Evolutionary conservation across 2,113 vertebrate species (phyloP).

Genomic region (Dryoscopus gambensis): DNA sequence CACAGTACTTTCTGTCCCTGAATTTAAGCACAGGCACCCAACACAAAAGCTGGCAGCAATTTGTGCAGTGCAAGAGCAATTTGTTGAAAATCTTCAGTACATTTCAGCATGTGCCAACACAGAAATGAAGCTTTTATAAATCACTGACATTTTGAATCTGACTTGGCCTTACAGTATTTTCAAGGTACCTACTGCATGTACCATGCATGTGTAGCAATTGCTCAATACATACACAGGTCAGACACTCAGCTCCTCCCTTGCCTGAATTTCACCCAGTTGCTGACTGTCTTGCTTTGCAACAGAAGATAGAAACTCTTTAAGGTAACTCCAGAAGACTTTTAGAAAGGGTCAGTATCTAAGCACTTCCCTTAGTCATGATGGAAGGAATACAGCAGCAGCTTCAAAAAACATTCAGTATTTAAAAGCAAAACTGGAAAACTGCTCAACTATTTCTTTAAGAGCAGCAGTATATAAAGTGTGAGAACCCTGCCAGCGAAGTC

Average conservation of each 20-base stretch:
- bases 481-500: background rate
- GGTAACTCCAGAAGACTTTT: background rate
- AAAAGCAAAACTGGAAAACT: background rate
- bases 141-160: background rate
- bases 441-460: background rate
- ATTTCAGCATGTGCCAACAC: background rate
- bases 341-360: background rate
- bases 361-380: background rate
- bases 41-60: background rate
- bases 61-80: background rate
- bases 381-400: background rate
- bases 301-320: background rate
- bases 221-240: background rate
- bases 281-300: background rate
- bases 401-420: background rate
- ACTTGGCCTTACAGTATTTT: background rate
- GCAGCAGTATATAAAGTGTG: background rate
- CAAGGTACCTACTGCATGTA: background rate
- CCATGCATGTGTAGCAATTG: background rate
- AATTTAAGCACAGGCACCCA: background rate
- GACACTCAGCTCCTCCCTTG: background rate
- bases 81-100: background rate
- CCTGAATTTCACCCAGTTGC: background rate
- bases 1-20: background rate
- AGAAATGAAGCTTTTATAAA: background rate